These are phyloP conservation scores for Drosophila sturtevanti DNA, from an alignment of 1,140 invertebrate genomes.

Conservation along the genomic window DNA sequence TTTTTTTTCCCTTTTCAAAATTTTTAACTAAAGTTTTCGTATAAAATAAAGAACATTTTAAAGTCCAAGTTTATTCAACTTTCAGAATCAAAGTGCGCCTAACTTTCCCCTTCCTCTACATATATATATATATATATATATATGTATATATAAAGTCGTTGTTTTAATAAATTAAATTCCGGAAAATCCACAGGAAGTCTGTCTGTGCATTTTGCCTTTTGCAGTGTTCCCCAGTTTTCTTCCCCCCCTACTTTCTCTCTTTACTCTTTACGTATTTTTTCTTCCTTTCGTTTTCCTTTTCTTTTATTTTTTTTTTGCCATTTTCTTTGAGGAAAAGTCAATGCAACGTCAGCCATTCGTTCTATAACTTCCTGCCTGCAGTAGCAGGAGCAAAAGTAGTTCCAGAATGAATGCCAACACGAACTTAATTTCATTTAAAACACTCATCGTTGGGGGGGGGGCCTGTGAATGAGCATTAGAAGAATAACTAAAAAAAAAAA, in stretches of 20 bases:
- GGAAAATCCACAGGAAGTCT: conserved; percentile 81
- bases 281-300: neutral
- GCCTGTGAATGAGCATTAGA: too few relatives aligned
- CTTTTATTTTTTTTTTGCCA: conserved; percentile 18
- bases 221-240: neutral
- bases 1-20: too few relatives aligned
- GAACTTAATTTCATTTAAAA: conserved; percentile 76
- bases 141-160: conserved; percentile 47
- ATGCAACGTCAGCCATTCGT: conserved; percentile 65
- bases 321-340: neutral
- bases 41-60: too few relatives aligned
- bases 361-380: conserved; percentile 72
- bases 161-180: conserved; percentile 81
- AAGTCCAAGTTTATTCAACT: too few relatives aligned
- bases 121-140: too few relatives aligned
- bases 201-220: conserved; percentile 59
- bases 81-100: too few relatives aligned
- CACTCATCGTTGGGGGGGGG: conserved; percentile 32
- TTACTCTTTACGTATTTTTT: conserved; percentile 1
- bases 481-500: too few relatives aligned
- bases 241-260: neutral
- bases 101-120: too few relatives aligned
- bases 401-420: conserved; percentile 71
- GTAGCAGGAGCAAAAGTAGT: conserved; percentile 26
- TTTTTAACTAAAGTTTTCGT: too few relatives aligned